Evolutionary conservation across 2,888 invertebrate genomes (phyloP), one percentile per base, ranked within the genome.

Genomic region (Cheiracanthium punctorium): DNA sequence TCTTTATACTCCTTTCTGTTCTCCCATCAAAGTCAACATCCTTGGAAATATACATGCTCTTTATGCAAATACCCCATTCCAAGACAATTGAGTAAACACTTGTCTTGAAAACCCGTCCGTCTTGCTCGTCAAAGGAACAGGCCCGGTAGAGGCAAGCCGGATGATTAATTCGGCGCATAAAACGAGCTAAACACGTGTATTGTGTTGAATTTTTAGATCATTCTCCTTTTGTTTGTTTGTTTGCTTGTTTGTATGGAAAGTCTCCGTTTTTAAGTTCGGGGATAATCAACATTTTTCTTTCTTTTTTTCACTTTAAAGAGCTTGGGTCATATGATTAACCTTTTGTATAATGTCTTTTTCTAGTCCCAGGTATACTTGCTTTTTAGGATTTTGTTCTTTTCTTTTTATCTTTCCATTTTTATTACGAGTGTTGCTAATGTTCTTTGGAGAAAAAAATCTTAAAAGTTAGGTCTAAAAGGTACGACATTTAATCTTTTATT

Each of bases 281-380:
- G 58, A 24, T 58, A 58, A 58, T 58, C 58, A 58, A 12, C 24
- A 24, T 7, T 20, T 5, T 58, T 1, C 24, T 58, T 58, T 48
- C 17, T 48, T 48, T 2, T 37, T 10, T 37, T 37, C 5, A 37
- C 37, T 37, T 10, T 48, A 1, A 2, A n/a, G 20, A 17, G 5
- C 58, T 58, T 58, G 12, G 58, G 58, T 58, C 58, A 58, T 58
- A 58, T 58, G 58, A 58, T 58, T 58, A 58, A 58, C 58, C 58
- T 58, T 24, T 58, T 58, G 4, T 24, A 17, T 24, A 58, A 58
- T 58, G 58, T 58, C 58, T 58, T 58, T 58, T 48, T 58, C 37
- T n/a, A 37, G 37, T 37, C 10, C n/a, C n/a, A 10, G 37, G 37
- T 37, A 10, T 37, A 7, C 37, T 37, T 58, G n/a, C 14, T 12